These are phyloP conservation scores for Oxygymnocypris stewartii DNA, from an alignment of 2,113 vertebrate genomes.

Conservation along the genomic window DNA sequence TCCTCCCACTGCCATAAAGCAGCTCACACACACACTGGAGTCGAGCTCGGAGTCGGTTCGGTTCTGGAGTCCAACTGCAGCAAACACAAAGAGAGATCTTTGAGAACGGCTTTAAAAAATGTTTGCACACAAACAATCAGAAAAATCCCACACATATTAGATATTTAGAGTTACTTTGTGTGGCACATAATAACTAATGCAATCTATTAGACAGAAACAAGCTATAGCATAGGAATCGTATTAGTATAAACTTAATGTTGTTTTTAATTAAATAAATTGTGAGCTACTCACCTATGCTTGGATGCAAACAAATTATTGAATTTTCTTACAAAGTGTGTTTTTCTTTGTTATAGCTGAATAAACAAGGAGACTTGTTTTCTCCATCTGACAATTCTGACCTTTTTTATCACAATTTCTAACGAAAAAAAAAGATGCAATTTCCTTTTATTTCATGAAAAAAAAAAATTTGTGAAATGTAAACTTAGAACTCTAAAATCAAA, in stretches of 20 bases:
- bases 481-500: too few species aligned
- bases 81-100: too few species aligned
- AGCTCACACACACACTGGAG: slow-evolving; percentile 63
- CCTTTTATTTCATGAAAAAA: background rate
- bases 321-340: background rate
- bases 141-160: background rate
- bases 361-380: too few species aligned
- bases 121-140: background rate
- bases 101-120: too few species aligned
- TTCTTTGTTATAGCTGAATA: background rate
- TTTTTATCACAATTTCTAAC: too few species aligned
- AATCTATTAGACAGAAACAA: background rate
- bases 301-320: background rate
- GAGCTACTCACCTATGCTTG: background rate
- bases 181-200: background rate
- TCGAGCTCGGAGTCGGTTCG: slow-evolving; percentile 56
- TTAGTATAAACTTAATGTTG: background rate
- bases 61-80: too few species aligned
- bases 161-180: background rate
- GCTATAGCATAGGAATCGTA: background rate
- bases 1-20: slow-evolving; percentile 80
- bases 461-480: too few species aligned
- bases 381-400: too few species aligned
- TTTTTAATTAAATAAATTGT: background rate
- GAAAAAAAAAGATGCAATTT: too few species aligned